phyloP scores from a whole-genome alignment of 2,797 vertebrate genomes.

The Acrocephalus scirpaceus region DNA sequence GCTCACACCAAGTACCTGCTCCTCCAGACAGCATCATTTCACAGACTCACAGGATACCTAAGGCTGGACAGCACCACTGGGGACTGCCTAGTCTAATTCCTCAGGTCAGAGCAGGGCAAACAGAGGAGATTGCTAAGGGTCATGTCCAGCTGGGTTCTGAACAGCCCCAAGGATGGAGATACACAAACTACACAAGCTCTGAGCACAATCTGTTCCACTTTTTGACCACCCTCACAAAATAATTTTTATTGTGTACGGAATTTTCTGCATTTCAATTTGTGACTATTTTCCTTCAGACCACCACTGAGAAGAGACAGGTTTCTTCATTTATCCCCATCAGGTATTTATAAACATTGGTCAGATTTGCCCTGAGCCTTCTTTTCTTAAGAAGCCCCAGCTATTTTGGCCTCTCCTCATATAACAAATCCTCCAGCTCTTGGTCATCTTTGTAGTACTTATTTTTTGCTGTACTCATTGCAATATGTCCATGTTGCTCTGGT shows the following conservation, averaged over 20 bases:
- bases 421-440: neutral
- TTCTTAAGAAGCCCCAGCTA: neutral
- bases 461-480: neutral
- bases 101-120: neutral
- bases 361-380: neutral
- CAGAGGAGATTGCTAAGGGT: neutral
- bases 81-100: neutral
- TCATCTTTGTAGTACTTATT: neutral
- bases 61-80: neutral
- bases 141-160: neutral
- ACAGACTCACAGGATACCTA: neutral
- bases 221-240: neutral
- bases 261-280: neutral
- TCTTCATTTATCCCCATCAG: neutral
- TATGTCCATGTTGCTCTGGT: neutral
- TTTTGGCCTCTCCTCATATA: neutral
- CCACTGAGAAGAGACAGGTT: neutral
- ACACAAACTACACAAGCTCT: neutral
- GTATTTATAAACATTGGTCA: neutral
- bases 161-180: neutral
- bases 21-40: neutral
- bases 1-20: neutral
- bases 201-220: neutral
- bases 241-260: neutral
- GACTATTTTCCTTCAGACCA: neutral